Percentiles rank a stretch among this genome's conserved stretches.
Evolutionary conservation across 2,797 vertebrate genomes (phyloP).

Genomic region (Hippopotamyrus pictus): DNA sequence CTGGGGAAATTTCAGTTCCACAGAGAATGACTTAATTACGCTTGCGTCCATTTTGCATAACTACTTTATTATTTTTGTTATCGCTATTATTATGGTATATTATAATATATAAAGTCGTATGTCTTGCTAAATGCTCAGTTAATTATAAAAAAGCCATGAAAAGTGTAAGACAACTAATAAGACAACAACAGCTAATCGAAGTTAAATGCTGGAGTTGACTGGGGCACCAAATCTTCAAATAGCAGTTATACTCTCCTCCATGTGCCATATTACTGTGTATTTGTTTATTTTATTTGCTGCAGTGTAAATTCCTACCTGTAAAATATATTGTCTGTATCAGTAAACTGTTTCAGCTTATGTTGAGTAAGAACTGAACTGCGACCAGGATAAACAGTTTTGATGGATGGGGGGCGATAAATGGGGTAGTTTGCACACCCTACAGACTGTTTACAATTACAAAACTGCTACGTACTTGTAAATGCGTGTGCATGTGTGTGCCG

Average conservation of each 20-base stretch:
- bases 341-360: background rate
- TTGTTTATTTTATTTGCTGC: background rate
- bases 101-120: background rate
- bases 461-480: background rate
- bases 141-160: background rate
- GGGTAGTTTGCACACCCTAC: background rate
- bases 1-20: slow-evolving; percentile 1
- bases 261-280: background rate
- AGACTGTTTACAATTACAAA: background rate
- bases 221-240: background rate
- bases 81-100: background rate
- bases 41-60: background rate
- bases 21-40: background rate
- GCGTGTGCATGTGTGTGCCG: background rate
- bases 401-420: background rate
- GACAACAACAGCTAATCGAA: background rate
- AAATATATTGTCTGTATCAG: background rate
- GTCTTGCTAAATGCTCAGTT: background rate
- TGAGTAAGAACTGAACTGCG: background rate
- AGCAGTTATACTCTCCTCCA: background rate
- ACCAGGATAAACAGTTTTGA: background rate
- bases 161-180: background rate
- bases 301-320: background rate
- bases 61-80: background rate
- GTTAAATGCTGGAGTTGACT: background rate